phyloP scores from a whole-genome alignment of 2,113 vertebrate species.

The Syrrhaptes paradoxus region DNA sequence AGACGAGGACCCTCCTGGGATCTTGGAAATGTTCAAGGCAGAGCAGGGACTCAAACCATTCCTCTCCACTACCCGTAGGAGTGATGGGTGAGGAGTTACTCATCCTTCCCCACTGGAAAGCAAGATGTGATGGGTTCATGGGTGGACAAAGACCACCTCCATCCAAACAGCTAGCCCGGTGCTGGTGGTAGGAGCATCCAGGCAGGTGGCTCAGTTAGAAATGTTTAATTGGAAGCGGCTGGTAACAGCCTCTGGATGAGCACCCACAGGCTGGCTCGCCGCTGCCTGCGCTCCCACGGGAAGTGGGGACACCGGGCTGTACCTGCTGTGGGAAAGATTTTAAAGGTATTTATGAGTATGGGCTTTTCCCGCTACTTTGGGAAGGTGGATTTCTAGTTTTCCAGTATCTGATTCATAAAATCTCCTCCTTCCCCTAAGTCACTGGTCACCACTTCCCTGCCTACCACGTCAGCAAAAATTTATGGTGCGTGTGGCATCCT shows the following conservation, averaged over 20 bases:
- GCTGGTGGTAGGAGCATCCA: not conserved
- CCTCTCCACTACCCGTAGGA: not conserved
- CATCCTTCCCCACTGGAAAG: not conserved
- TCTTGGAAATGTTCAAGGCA: not conserved
- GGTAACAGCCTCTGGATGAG: not conserved
- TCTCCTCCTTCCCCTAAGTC: not conserved
- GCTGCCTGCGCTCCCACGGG: fast-evolving
- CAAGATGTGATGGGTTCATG: not conserved
- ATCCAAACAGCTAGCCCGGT: not conserved
- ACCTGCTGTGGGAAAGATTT: not conserved
- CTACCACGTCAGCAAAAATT: not conserved
- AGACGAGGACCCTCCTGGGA: not conserved
- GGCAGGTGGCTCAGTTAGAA: not conserved
- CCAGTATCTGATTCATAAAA: not conserved
- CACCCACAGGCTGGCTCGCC: not conserved
- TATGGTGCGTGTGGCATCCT: not conserved
- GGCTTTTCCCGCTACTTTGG: not conserved
- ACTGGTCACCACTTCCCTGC: not conserved
- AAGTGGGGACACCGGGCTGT: fast-evolving
- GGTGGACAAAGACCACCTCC: not conserved
- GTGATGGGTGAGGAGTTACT: not conserved
- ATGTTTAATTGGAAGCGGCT: not conserved
- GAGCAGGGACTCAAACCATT: not conserved
- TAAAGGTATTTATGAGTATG: not conserved
- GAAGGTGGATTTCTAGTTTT: not conserved